Conservation (phyloP, 2,113 vertebrate species). For the Nicator chloris region DNA sequence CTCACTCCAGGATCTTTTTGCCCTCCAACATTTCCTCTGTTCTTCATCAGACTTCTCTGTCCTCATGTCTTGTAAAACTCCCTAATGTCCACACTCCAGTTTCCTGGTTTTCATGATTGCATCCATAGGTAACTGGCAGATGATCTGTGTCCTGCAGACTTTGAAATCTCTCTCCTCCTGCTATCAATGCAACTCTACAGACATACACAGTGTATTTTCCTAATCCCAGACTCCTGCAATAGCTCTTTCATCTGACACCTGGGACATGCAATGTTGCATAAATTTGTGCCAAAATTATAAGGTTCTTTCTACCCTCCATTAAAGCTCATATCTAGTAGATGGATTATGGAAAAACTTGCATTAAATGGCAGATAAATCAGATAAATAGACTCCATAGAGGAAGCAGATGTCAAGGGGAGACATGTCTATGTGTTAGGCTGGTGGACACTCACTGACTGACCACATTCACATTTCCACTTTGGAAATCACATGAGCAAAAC, state of each 20-base stretch:
- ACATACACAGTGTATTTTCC: not conserved
- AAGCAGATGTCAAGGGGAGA: not conserved
- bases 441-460: not conserved
- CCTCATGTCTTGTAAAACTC: not conserved
- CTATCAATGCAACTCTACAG: not conserved
- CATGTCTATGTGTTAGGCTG: not conserved
- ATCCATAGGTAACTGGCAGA: not conserved
- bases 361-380: not conserved
- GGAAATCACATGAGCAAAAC: not conserved
- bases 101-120: not conserved
- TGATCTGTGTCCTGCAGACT: not conserved
- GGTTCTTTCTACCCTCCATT: not conserved
- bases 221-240: not conserved
- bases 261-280: not conserved
- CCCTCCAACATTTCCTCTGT: not conserved
- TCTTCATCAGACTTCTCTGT: not conserved
- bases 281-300: not conserved
- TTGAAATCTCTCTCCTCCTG: not conserved
- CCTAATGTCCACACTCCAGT: not conserved
- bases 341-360: not conserved
- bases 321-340: not conserved
- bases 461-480: not conserved
- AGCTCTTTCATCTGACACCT: not conserved
- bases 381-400: not conserved
- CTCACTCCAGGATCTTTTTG: not conserved